phyloP scores from a whole-genome alignment of 2,888 invertebrate species.

The Drosophila melanosoma region DNA sequence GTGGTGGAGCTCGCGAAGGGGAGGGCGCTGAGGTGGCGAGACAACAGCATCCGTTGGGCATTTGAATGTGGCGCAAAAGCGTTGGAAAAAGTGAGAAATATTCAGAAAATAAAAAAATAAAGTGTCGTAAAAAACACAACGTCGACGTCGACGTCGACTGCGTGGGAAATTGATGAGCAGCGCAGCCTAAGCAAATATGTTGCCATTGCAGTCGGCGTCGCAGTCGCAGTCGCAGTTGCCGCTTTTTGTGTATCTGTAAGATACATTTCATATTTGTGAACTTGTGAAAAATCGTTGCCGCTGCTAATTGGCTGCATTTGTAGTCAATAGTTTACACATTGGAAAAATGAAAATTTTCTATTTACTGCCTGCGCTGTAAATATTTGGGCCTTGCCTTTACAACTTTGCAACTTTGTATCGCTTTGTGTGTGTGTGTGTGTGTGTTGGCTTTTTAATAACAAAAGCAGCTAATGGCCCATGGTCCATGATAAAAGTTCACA shows the following conservation, averaged over 20 bases:
- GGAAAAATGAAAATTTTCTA: constrained; percentile 40
- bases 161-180: constrained; percentile 68
- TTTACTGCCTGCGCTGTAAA: constrained; percentile 57
- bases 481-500: constrained; percentile 56
- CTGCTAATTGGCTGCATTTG: constrained; percentile 75
- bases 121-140: constrained; percentile 66
- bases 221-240: constrained; percentile 6
- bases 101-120: constrained; percentile 34
- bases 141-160: constrained; percentile 29
- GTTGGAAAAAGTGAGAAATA: constrained; percentile 55
- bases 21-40: background rate
- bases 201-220: constrained; percentile 16
- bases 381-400: constrained; percentile 54
- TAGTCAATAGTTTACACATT: constrained; percentile 69
- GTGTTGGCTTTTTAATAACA: constrained; percentile 65
- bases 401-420: constrained; percentile 38
- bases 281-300: constrained; percentile 75
- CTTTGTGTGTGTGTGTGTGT: constrained; percentile 27
- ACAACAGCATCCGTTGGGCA: constrained; percentile 62
- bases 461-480: constrained; percentile 74
- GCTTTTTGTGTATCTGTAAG: constrained; percentile 42
- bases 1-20: background rate
- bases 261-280: constrained; percentile 69
- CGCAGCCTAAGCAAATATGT: constrained; percentile 66
- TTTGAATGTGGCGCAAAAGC: constrained; percentile 56